phyloP scores from a whole-genome alignment of 2,888 invertebrate species.

The Apodemia zela region DNA sequence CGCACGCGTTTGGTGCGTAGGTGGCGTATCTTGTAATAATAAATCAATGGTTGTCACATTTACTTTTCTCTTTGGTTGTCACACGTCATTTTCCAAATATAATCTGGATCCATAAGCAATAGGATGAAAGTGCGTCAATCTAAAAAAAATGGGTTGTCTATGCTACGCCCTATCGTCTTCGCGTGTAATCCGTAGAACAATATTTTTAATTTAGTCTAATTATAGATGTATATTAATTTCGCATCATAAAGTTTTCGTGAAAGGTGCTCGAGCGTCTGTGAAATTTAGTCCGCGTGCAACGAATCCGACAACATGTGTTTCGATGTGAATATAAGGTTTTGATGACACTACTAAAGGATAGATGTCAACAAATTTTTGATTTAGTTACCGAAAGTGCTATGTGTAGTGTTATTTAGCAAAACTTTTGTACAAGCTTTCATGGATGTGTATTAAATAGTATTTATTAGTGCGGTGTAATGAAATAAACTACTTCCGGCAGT shows the following conservation, averaged over 20 bases:
- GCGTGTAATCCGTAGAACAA: conserved; percentile 65
- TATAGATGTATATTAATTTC: conserved; percentile 62
- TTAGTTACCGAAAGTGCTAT: conserved; percentile 41
- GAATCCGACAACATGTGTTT: conserved; percentile 73
- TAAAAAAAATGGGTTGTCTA: conserved; percentile 56
- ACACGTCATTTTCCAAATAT: too few relatives aligned
- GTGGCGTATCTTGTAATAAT: too few relatives aligned
- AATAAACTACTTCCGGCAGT: conserved; percentile 53
- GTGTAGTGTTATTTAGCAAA: conserved; percentile 26
- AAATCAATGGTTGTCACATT: too few relatives aligned
- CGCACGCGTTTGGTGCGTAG: too few relatives aligned
- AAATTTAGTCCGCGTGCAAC: conserved; percentile 48
- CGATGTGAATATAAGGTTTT: conserved; percentile 68
- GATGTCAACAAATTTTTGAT: conserved; percentile 65
- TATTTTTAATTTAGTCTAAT: conserved; percentile 68
- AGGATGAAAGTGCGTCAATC: conserved; percentile 56
- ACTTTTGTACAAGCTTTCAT: conserved; percentile 35
- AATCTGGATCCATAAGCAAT: conserved; percentile 33
- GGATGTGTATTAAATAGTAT: conserved; percentile 34
- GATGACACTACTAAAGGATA: conserved; percentile 49
- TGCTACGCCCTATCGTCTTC: conserved; percentile 68
- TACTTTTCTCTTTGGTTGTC: too few relatives aligned
- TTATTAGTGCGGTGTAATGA: conserved; percentile 50
- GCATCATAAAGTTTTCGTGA: conserved; percentile 54
- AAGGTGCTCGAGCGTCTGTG: conserved; percentile 49